phyloP scores from a whole-genome alignment of 2,113 vertebrate species.

The Heptranchias perlo region DNA sequence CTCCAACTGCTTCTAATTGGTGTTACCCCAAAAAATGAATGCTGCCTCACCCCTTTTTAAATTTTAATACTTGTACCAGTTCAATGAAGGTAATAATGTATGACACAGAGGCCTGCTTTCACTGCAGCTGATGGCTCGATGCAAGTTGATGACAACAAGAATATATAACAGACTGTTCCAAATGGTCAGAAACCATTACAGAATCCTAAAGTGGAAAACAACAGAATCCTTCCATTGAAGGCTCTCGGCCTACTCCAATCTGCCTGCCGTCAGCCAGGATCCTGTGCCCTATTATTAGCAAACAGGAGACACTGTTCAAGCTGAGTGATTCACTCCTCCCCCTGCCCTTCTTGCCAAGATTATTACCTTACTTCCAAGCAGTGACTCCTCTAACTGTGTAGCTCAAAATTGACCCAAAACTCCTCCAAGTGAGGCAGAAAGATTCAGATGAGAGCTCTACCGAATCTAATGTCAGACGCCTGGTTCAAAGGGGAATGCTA shows the following conservation, averaged over 20 bases:
- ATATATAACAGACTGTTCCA: not conserved
- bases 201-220: not conserved
- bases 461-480: not conserved
- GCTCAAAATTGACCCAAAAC: not conserved
- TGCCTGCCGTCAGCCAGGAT: not conserved
- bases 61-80: not conserved
- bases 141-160: not conserved
- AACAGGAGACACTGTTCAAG: not conserved
- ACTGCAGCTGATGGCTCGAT: not conserved
- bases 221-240: not conserved
- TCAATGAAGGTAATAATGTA: not conserved
- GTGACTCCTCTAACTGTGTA: not conserved
- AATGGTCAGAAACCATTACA: not conserved
- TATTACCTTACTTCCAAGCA: not conserved
- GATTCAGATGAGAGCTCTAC: not conserved
- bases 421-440: not conserved
- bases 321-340: not conserved
- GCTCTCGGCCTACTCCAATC: not conserved
- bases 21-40: not conserved
- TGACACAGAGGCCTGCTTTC: not conserved
- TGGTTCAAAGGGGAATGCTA: not conserved
- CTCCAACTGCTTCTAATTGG: not conserved
- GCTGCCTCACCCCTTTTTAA: not conserved
- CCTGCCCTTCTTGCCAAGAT: not conserved
- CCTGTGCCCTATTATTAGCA: not conserved